Conservation (phyloP, 2,797 vertebrate genomes). For the Clarias laeviceps region DNA sequence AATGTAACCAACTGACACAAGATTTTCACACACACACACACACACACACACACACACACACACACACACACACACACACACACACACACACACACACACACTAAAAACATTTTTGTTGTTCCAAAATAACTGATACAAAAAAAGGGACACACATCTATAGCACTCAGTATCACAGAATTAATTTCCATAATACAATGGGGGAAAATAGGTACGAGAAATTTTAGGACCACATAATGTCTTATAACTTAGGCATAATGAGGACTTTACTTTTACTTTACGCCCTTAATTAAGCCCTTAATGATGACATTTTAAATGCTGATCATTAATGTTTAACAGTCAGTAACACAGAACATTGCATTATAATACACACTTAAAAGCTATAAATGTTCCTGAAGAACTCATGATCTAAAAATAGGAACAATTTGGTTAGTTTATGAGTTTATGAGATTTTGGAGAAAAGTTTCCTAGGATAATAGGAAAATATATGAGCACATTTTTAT, state of each 20-base stretch:
- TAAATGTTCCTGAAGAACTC: not conserved
- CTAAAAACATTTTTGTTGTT: not conserved
- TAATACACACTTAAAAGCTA: not conserved
- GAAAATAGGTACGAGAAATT: not conserved
- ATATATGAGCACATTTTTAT: constrained; percentile 2
- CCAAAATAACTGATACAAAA: not conserved
- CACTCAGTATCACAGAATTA: not conserved
- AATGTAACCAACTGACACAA: too few relatives aligned
- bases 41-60: too few relatives aligned
- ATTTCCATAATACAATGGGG: not conserved
- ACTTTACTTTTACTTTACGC: not conserved
- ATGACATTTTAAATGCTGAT: not conserved
- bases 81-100: too few relatives aligned
- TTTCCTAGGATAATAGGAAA: not conserved
- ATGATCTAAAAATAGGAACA: too few relatives aligned
- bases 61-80: too few relatives aligned
- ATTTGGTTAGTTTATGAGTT: not conserved
- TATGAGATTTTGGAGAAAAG: not conserved
- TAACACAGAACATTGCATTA: not conserved
- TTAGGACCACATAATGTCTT: not conserved
- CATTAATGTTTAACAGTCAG: not conserved
- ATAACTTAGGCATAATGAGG: not conserved
- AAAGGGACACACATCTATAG: not conserved
- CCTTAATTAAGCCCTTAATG: not conserved
- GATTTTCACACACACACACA: too few relatives aligned